These are phyloP conservation scores for Nyctereutes procyonoides DNA, from an alignment of 2,113 vertebrate species.

Conservation along the genomic window DNA sequence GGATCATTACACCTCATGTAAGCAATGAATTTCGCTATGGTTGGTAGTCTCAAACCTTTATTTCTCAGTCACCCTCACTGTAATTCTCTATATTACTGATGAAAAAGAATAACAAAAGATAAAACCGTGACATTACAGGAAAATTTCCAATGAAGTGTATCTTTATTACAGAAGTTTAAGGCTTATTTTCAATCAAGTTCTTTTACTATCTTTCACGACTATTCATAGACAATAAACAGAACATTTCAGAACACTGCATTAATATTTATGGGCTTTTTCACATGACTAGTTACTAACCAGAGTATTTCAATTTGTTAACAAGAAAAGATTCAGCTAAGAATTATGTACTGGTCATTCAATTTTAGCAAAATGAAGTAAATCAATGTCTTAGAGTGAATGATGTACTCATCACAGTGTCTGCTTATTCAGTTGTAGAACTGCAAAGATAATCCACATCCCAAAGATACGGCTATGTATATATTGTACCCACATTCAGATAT, in stretches of 20 bases:
- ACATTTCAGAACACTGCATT: slow-evolving; percentile 82
- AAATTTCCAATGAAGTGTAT: slow-evolving; percentile 69
- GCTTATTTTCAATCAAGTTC: slow-evolving; percentile 75
- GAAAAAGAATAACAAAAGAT: slow-evolving; percentile 77
- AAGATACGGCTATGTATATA: background rate
- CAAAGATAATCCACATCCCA: background rate
- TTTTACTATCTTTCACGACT: slow-evolving; percentile 56
- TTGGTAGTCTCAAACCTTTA: slow-evolving; percentile 23
- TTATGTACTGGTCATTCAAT: slow-evolving; percentile 81
- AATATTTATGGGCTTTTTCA: slow-evolving; percentile 88
- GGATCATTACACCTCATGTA: slow-evolving; percentile 54
- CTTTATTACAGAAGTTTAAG: slow-evolving; percentile 73
- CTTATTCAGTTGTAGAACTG: background rate
- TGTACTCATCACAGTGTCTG: background rate
- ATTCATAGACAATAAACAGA: slow-evolving; percentile 75
- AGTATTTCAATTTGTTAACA: slow-evolving; percentile 85
- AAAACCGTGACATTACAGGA: slow-evolving; percentile 61
- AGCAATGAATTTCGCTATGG: slow-evolving; percentile 40
- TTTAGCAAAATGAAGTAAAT: slow-evolving; percentile 80
- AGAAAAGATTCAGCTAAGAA: slow-evolving; percentile 80
- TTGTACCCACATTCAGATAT: background rate
- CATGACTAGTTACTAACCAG: slow-evolving; percentile 82
- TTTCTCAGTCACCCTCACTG: slow-evolving; percentile 46
- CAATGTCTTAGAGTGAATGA: slow-evolving; percentile 73
- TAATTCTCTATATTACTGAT: slow-evolving; percentile 47